phyloP scores from a whole-genome alignment of 2,113 vertebrate genomes.

The Phocoena sinus region DNA sequence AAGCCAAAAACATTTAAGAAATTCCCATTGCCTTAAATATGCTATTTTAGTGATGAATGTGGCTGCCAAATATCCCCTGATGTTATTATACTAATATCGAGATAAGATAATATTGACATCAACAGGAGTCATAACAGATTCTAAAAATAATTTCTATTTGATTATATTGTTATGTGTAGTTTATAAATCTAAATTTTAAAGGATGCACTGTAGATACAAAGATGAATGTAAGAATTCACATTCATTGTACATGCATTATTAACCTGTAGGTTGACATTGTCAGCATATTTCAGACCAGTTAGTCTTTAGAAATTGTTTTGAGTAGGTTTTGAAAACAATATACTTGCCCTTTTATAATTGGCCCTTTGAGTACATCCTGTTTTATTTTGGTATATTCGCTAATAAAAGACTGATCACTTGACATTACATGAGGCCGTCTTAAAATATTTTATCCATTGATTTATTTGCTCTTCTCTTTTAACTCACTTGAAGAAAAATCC shows the following conservation, averaged over 20 bases:
- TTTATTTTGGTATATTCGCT: neutral
- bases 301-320: neutral
- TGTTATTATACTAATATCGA: neutral
- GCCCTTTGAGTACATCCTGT: neutral
- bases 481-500: neutral
- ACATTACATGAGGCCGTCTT: neutral
- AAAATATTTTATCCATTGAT: neutral
- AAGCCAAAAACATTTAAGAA: neutral
- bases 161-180: neutral
- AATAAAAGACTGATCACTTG: neutral
- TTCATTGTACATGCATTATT: neutral
- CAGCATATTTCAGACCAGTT: neutral
- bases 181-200: neutral
- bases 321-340: slow-evolving; percentile 15
- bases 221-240: neutral
- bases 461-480: neutral
- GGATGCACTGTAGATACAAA: neutral
- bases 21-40: neutral
- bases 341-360: slow-evolving; percentile 28
- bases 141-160: neutral
- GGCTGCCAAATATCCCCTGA: neutral
- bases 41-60: neutral
- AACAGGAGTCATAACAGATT: neutral
- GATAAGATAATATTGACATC: neutral
- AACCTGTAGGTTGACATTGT: slow-evolving; percentile 27